phyloP scores from a whole-genome alignment of 2,113 vertebrate genomes.

The Patagioenas fasciata region DNA sequence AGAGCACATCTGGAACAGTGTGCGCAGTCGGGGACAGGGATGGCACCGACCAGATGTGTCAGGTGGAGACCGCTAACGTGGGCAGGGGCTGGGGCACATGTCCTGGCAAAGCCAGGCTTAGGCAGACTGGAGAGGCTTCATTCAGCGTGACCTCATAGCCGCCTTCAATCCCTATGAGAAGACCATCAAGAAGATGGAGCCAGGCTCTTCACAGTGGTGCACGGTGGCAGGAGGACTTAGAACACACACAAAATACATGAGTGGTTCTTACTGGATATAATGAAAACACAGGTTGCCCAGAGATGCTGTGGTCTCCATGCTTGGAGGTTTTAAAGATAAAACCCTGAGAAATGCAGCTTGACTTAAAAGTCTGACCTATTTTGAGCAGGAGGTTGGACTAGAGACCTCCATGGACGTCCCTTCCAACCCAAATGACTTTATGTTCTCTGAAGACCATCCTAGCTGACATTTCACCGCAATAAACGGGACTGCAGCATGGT shows the following conservation, averaged over 20 bases:
- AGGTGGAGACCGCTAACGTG: not conserved
- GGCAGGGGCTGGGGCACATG: not conserved
- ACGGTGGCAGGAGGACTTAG: not conserved
- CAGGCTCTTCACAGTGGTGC: not conserved
- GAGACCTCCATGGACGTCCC: not conserved
- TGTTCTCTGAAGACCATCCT: not conserved
- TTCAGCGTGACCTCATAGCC: not conserved
- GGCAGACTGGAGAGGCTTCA: not conserved
- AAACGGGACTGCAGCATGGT: fast-evolving
- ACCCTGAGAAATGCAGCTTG: fast-evolving
- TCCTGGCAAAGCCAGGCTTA: not conserved
- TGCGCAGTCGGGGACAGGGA: not conserved
- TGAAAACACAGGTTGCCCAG: not conserved
- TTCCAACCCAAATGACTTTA: not conserved
- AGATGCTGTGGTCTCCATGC: not conserved
- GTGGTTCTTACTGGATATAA: not conserved
- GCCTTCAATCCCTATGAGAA: not conserved
- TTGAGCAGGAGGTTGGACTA: not conserved
- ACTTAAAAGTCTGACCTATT: not conserved
- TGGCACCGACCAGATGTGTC: not conserved
- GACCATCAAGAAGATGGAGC: not conserved
- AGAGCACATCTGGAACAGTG: not conserved
- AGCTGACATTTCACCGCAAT: not conserved
- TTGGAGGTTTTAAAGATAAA: not conserved
- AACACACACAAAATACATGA: not conserved